These are phyloP conservation scores for Parnassius apollo DNA, from an alignment of 2,888 invertebrate genomes.

Conservation along the genomic window DNA sequence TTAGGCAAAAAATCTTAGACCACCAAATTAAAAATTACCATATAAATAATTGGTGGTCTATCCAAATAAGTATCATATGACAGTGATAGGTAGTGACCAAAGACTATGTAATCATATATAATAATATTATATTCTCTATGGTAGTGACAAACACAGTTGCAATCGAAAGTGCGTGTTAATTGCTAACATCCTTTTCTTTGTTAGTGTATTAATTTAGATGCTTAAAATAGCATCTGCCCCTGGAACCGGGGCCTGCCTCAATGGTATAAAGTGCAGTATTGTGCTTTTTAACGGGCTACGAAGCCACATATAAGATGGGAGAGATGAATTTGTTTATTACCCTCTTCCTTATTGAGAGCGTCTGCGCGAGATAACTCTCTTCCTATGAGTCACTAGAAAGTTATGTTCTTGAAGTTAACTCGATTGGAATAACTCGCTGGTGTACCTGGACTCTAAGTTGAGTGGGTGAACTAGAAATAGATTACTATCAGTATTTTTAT, in stretches of 20 bases:
- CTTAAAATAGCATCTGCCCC: conserved; percentile 74
- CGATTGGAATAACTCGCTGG: conserved; percentile 64
- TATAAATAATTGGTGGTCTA: too few relatives aligned
- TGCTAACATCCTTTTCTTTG: conserved; percentile 76
- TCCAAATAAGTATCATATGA: neutral
- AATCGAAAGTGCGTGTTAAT: conserved; percentile 72
- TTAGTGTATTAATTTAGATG: conserved; percentile 73
- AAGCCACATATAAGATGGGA: conserved; percentile 77
- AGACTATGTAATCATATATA: too few relatives aligned
- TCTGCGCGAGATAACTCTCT: conserved; percentile 78
- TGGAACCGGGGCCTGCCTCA: conserved; percentile 52
- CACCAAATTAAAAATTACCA: too few relatives aligned
- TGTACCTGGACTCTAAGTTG: conserved; percentile 46
- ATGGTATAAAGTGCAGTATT: conserved; percentile 77
- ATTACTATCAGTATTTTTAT: conserved; percentile 7
- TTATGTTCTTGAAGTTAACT: conserved; percentile 72
- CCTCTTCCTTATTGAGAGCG: conserved; percentile 81
- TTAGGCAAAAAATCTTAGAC: too few relatives aligned
- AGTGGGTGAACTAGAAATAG: conserved; percentile 49
- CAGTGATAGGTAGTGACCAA: too few relatives aligned
- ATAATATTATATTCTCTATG: too few relatives aligned
- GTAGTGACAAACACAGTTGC: conserved; percentile 24
- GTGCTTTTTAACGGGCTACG: conserved; percentile 75
- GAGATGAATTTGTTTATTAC: conserved; percentile 81
- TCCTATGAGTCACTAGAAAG: conserved; percentile 81